A percentile compares a stretch with the other conserved stretches of the same genome.
Conservation (phyloP, 1,140 invertebrate genomes). For the Venustaconcha ellipsiformis region DNA sequence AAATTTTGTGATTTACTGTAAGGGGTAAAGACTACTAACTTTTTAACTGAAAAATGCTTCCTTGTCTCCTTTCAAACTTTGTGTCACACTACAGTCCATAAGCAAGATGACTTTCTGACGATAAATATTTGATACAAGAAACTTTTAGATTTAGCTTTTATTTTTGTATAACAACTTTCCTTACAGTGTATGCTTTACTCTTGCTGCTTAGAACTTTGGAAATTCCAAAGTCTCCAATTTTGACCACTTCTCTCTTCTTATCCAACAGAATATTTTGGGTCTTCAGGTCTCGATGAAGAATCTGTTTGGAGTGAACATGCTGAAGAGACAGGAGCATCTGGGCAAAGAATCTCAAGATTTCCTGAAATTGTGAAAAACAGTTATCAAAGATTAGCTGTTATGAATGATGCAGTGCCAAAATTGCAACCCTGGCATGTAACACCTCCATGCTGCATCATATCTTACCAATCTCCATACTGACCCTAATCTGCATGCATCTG, state of each 20-base stretch:
- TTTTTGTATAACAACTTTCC: constrained; percentile 23
- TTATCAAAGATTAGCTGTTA: background rate
- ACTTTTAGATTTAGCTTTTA: background rate
- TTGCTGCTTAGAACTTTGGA: constrained; percentile 71
- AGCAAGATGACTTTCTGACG: no score
- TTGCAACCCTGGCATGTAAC: no score
- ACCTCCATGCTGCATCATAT: no score
- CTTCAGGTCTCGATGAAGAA: constrained; percentile 68
- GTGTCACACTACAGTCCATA: no score
- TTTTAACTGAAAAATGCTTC: no score
- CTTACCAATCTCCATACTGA: no score
- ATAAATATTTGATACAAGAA: no score
- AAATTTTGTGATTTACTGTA: no score
- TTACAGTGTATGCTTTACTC: constrained; percentile 75
- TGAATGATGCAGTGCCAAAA: background rate
- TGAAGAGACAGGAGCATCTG: constrained; percentile 69
- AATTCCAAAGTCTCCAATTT: constrained; percentile 70
- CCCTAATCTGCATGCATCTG: no score
- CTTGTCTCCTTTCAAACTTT: no score
- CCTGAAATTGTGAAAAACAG: constrained; percentile 44
- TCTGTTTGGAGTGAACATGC: constrained; percentile 69
- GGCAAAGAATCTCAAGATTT: constrained; percentile 66
- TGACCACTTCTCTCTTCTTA: constrained; percentile 66
- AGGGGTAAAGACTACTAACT: no score
- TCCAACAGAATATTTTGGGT: constrained; percentile 69